Percentiles rank a stretch among this genome's conserved stretches.
phyloP scores from a whole-genome alignment of 2,797 vertebrate genomes.

The Thunnus albacares region DNA sequence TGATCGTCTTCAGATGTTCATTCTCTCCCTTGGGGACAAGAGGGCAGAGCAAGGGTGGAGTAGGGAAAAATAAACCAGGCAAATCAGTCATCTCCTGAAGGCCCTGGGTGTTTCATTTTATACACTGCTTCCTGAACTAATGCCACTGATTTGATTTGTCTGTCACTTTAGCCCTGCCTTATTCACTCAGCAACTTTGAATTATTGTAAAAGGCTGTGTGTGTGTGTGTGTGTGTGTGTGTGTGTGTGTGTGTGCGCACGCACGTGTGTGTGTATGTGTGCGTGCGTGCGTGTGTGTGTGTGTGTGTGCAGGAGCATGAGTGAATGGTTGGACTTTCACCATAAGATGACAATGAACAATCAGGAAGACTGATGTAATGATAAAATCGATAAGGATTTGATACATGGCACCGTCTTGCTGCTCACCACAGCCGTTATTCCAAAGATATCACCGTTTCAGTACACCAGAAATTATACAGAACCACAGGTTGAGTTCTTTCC shows the following conservation, averaged over 20 bases:
- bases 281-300: conserved; percentile 1
- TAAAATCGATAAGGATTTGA: conserved; percentile 65
- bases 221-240: conserved; percentile 2
- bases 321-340: conserved; percentile 42
- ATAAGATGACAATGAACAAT: conserved; percentile 52
- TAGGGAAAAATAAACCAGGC: conserved; percentile 46
- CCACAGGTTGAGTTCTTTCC: conserved; percentile 56
- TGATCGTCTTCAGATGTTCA: conserved; percentile 78
- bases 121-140: conserved; percentile 60
- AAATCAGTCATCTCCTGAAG: conserved; percentile 45
- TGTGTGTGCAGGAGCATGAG: background rate
- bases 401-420: conserved; percentile 46
- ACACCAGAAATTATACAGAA: conserved; percentile 37
- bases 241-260: background rate
- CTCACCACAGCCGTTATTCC: conserved; percentile 46
- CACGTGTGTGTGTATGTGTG: conserved; percentile 7
- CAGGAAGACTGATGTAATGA: conserved; percentile 60
- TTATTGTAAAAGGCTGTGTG: conserved; percentile 30
- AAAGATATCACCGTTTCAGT: conserved; percentile 49
- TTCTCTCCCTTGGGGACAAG: conserved; percentile 45
- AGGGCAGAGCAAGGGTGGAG: conserved; percentile 32
- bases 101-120: conserved; percentile 56
- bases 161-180: conserved; percentile 40
- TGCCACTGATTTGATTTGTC: conserved; percentile 64
- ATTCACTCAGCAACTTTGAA: conserved; percentile 50